Conservation (phyloP, 2,888 invertebrate genomes). For the Rotaria magnacalcarata region DNA sequence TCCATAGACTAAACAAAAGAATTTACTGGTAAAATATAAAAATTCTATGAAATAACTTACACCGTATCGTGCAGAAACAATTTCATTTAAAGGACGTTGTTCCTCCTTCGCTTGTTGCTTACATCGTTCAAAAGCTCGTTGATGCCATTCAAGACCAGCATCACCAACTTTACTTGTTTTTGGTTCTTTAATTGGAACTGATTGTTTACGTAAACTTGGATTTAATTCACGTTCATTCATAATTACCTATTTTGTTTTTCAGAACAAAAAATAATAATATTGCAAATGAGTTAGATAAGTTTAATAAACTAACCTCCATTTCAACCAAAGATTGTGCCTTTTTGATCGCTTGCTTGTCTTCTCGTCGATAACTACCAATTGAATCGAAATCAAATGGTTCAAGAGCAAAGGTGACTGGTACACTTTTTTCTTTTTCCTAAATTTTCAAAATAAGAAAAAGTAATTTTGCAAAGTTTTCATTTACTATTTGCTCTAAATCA, state of each 20-base stretch:
- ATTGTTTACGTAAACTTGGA: background rate
- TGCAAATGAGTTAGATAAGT: background rate
- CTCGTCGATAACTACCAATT: background rate
- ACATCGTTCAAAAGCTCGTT: constrained; percentile 63
- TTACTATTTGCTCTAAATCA: background rate
- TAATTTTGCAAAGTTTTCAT: background rate
- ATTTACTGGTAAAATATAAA: background rate
- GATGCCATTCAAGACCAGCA: constrained; percentile 63
- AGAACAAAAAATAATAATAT: constrained; percentile 41
- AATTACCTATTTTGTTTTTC: background rate
- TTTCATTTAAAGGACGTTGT: constrained; percentile 62
- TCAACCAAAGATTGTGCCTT: background rate
- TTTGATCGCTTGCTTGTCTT: constrained; percentile 21
- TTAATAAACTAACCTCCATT: constrained; percentile 17
- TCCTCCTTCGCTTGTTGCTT: constrained; percentile 64
- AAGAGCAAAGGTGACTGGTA: background rate
- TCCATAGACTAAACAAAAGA: constrained; percentile 61
- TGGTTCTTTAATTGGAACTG: background rate
- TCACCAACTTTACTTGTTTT: constrained; percentile 59
- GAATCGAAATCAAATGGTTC: constrained; percentile 21
- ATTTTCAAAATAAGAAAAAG: background rate
- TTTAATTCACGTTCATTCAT: constrained; percentile 25
- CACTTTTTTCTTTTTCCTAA: background rate
- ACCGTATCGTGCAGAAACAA: constrained; percentile 66
- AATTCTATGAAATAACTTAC: constrained; percentile 49